These are phyloP conservation scores for Cyprinus carpio DNA, from an alignment of 2,113 vertebrate species.

Conservation along the genomic window DNA sequence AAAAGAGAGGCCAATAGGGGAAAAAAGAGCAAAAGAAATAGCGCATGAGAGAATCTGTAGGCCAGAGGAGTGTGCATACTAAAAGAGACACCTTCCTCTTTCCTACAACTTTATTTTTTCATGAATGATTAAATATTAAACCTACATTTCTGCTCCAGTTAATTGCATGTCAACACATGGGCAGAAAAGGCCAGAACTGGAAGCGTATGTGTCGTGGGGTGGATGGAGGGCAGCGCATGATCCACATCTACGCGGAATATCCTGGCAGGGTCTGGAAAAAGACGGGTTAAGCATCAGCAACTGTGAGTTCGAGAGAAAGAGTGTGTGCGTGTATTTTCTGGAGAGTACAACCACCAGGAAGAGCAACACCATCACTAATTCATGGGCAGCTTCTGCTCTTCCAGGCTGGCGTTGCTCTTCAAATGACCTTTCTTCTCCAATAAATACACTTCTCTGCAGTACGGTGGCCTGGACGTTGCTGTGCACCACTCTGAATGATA, in stretches of 20 bases:
- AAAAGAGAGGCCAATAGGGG: background rate
- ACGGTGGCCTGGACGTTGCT: background rate
- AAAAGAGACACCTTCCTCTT: conserved; percentile 48
- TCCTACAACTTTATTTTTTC: conserved; percentile 42
- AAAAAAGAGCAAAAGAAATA: background rate
- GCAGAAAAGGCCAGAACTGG: conserved; percentile 34
- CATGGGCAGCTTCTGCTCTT: conserved; percentile 61
- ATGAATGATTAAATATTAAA: conserved; percentile 69
- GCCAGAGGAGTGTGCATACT: conserved; percentile 40
- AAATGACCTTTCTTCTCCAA: conserved; percentile 59
- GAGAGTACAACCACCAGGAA: conserved; percentile 50
- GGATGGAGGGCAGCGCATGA: conserved; percentile 33
- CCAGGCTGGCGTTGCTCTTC: conserved; percentile 66
- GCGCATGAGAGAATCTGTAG: background rate
- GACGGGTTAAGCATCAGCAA: conserved; percentile 50
- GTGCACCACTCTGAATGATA: conserved; percentile 54
- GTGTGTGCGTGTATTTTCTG: conserved; percentile 28
- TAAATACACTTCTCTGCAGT: conserved; percentile 34
- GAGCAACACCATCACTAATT: conserved; percentile 71
- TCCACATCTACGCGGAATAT: conserved; percentile 44
- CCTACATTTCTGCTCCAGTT: conserved; percentile 66
- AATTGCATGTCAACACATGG: conserved; percentile 67
- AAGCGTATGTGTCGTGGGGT: background rate
- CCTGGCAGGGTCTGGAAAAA: conserved; percentile 36
- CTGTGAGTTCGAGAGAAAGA: conserved; percentile 21